Conservation (phyloP, 2,888 invertebrate species). For the Sarcophaga carnaria region DNA sequence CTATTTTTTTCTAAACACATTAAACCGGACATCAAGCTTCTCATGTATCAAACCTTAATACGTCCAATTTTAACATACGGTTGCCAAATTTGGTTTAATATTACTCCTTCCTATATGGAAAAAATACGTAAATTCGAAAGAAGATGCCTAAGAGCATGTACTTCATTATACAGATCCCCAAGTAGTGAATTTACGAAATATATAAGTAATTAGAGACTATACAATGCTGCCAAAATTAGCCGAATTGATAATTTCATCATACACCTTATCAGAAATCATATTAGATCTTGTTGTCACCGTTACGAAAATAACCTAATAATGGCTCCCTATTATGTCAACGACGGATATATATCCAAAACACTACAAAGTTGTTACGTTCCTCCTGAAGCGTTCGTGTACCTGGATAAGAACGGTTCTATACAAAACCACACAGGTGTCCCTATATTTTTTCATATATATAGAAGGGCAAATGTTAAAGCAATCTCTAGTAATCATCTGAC, state of each 20-base stretch:
- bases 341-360: background rate
- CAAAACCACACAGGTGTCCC: no score
- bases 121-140: background rate
- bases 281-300: background rate
- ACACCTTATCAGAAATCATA: background rate
- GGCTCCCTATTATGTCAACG: background rate
- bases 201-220: background rate
- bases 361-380: no score
- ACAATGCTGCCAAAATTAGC: conserved; percentile 1
- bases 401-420: no score
- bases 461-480: no score
- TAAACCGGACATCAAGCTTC: no score
- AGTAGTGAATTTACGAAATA: background rate
- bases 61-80: background rate
- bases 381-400: no score
- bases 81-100: no score
- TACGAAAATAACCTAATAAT: background rate
- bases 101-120: background rate
- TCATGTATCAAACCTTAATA: conserved; percentile 3
- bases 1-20: no score
- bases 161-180: background rate
- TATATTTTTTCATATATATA: no score
- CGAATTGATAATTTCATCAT: background rate
- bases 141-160: background rate
- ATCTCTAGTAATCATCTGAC: no score